A percentile compares a stretch with the other conserved stretches of the same genome.
phyloP scores from a whole-genome alignment of 2,797 vertebrate genomes.

The Holocentrus rufus region DNA sequence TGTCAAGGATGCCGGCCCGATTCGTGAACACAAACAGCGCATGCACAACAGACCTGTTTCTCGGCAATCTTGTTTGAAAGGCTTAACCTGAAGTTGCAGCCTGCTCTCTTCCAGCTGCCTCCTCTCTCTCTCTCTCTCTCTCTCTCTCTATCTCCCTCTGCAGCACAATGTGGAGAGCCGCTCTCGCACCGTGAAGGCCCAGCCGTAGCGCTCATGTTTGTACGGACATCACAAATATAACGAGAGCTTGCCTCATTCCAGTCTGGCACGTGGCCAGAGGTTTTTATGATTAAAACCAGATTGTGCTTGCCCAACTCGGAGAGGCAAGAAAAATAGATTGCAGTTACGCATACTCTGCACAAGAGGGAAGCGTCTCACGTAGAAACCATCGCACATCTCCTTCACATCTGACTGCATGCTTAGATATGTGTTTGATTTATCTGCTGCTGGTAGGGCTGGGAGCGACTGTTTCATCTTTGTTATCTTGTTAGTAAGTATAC shows the following conservation, averaged over 20 bases:
- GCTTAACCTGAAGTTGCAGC: slow-evolving; percentile 33
- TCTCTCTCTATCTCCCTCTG: slow-evolving; percentile 20
- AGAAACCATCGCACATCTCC: slow-evolving; percentile 55
- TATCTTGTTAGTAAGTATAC: slow-evolving; percentile 49
- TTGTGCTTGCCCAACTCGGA: slow-evolving; percentile 72
- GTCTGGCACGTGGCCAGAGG: slow-evolving; percentile 73
- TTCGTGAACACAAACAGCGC: not conserved
- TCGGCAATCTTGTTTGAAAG: slow-evolving; percentile 21
- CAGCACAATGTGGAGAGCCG: slow-evolving; percentile 28
- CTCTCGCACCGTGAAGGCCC: slow-evolving; percentile 24
- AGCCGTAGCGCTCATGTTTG: slow-evolving; percentile 68
- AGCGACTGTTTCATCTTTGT: slow-evolving; percentile 49
- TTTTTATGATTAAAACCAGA: slow-evolving; percentile 87
- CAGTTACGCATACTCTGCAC: slow-evolving; percentile 80
- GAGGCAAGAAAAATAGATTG: slow-evolving; percentile 77
- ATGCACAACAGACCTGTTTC: not conserved
- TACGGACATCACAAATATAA: slow-evolving; percentile 75
- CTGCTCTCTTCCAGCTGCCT: not conserved
- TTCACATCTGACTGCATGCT: slow-evolving; percentile 38
- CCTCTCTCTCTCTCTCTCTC: too few species aligned
- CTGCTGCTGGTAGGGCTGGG: slow-evolving; percentile 15
- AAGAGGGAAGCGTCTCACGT: slow-evolving; percentile 75
- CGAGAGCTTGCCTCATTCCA: slow-evolving; percentile 73
- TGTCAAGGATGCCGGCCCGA: not conserved
- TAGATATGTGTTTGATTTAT: slow-evolving; percentile 30